Evolutionary conservation across 2,113 vertebrate genomes (phyloP).

Genomic region (Brachyhypopomus gauderio): DNA sequence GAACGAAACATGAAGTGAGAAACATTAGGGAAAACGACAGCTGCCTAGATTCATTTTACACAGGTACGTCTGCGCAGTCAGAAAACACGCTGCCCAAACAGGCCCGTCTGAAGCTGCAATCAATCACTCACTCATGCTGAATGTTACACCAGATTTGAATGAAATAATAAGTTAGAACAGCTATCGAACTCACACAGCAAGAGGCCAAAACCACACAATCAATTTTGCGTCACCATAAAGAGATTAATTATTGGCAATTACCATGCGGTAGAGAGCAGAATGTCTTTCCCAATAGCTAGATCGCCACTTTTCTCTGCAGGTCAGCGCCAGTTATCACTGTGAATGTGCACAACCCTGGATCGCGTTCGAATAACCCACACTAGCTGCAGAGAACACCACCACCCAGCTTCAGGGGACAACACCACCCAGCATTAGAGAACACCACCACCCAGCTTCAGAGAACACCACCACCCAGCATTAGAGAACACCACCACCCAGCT

Average conservation of each 20-base stretch:
- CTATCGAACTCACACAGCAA: conserved; percentile 38
- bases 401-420: no score
- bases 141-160: conserved; percentile 22
- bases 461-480: no score
- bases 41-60: neutral
- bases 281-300: conserved; percentile 40
- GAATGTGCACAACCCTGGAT: neutral
- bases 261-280: conserved; percentile 43
- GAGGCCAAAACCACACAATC: conserved; percentile 39
- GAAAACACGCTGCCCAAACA: neutral
- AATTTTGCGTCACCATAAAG: conserved; percentile 42
- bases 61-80: neutral
- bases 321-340: neutral
- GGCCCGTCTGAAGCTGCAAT: conserved; percentile 13
- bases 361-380: neutral
- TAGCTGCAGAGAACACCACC: neutral
- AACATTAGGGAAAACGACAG: neutral
- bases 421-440: no score
- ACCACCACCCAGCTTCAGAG: no score
- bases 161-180: conserved; percentile 40
- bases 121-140: conserved; percentile 12
- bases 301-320: conserved; percentile 29
- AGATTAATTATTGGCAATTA: conserved; percentile 54
- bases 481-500: no score
- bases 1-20: neutral